A percentile compares a stretch with the other conserved stretches of the same genome.
Conservation (phyloP, 2,888 invertebrate species). For the Hetaerina titia region DNA sequence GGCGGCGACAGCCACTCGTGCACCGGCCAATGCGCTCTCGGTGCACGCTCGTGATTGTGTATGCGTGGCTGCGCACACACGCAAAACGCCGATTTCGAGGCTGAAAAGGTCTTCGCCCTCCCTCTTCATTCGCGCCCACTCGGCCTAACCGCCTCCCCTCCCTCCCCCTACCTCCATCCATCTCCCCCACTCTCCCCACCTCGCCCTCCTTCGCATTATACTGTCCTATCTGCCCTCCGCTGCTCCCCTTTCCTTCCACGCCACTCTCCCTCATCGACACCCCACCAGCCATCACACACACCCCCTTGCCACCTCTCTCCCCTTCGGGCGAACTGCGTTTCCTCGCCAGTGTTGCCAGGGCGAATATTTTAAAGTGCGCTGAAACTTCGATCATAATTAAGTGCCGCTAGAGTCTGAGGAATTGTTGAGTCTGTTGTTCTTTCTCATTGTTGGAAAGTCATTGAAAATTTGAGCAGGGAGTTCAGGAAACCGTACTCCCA, state of each 20-base stretch:
- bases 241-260: not conserved
- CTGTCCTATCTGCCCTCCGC: not conserved
- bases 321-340: not conserved
- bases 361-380: not conserved
- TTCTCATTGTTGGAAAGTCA: too few relatives aligned
- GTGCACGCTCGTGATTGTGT: constrained; percentile 18
- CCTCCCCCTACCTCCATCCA: not conserved
- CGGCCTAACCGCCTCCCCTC: not conserved
- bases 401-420: not conserved
- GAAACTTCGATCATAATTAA: not conserved
- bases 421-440: too few relatives aligned
- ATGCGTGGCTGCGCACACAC: constrained; percentile 34
- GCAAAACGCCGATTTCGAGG: constrained; percentile 5
- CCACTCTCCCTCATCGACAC: not conserved
- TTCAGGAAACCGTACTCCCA: not conserved
- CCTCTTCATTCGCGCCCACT: not conserved
- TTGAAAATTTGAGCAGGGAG: not conserved
- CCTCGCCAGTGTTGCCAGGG: constrained; percentile 26
- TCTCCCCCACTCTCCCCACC: not conserved
- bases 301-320: not conserved
- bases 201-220: not conserved
- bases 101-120: constrained; percentile 42
- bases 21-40: constrained; percentile 48
- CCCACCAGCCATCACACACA: not conserved
- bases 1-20: constrained; percentile 50